These are phyloP conservation scores for Seriola aureovittata DNA, from an alignment of 2,113 vertebrate species.

Conservation along the genomic window DNA sequence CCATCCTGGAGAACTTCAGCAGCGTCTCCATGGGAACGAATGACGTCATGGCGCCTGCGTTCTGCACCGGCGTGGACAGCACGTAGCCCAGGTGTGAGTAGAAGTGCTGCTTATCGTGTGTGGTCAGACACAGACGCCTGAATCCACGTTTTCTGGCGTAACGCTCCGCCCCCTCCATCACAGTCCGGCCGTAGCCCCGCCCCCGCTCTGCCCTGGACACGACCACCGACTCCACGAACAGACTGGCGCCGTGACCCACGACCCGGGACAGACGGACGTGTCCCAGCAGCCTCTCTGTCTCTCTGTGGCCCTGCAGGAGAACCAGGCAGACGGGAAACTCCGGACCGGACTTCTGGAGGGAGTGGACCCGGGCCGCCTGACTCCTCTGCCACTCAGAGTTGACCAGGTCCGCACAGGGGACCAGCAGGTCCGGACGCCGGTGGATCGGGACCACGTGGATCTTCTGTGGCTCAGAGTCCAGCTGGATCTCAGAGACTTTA, in stretches of 20 bases:
- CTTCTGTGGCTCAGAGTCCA: constrained; percentile 5
- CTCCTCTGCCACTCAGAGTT: constrained; percentile 94
- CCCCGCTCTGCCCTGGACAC: constrained; percentile 88
- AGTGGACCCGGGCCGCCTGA: constrained; percentile 89
- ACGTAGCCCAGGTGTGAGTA: constrained; percentile 92
- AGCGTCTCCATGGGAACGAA: constrained; percentile 85
- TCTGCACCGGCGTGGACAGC: constrained; percentile 90
- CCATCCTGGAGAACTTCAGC: constrained; percentile 79
- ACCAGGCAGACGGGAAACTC: constrained; percentile 91
- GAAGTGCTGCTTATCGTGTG: constrained; percentile 94
- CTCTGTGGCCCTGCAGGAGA: constrained; percentile 76
- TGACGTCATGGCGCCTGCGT: constrained; percentile 84
- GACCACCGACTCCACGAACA: constrained; percentile 95
- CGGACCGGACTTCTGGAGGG: constrained; percentile 89
- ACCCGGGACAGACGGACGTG: constrained; percentile 91
- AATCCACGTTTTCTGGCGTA: constrained; percentile 88
- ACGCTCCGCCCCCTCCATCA: constrained; percentile 91
- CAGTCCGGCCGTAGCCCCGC: constrained; percentile 88
- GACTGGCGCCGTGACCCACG: constrained; percentile 80
- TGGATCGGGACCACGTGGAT: constrained; percentile 89
- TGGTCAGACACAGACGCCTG: constrained; percentile 89
- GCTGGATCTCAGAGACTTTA: background rate
- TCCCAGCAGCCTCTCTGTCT: constrained; percentile 85
- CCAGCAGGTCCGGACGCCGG: constrained; percentile 89
- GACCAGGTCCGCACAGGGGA: constrained; percentile 91